A percentile compares a stretch with the other conserved stretches of the same genome.
phyloP scores from a whole-genome alignment of 2,113 vertebrate genomes.

The Tetraodon nigroviridis region DNA sequence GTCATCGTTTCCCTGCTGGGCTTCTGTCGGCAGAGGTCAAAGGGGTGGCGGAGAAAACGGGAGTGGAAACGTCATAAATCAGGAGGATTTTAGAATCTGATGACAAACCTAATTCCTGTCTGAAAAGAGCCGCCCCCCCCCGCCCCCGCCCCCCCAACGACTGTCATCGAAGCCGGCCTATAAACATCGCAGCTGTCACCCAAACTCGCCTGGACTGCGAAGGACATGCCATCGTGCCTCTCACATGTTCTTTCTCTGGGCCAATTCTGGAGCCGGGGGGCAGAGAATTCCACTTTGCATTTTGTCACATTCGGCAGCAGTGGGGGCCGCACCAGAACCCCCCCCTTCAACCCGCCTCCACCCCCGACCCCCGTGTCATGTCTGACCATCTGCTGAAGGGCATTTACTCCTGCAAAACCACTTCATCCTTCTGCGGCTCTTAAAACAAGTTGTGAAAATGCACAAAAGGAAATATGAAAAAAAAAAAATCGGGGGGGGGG shows the following conservation, averaged over 20 bases:
- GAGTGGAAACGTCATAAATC: conserved; percentile 81
- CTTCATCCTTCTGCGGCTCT: conserved; percentile 63
- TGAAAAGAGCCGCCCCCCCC: conserved; percentile 73
- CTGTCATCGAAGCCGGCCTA: conserved; percentile 83
- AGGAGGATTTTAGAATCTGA: conserved; percentile 86
- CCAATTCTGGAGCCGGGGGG: conserved; percentile 77
- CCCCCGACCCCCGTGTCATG: conserved; percentile 44
- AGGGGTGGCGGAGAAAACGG: conserved; percentile 59
- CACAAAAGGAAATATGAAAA: conserved; percentile 60
- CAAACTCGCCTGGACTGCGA: conserved; percentile 69
- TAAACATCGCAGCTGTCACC: conserved; percentile 93
- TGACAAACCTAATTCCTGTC: conserved; percentile 85
- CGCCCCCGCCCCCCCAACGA: conserved; percentile 68
- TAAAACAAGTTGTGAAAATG: conserved; percentile 66
- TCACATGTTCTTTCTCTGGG: conserved; percentile 75
- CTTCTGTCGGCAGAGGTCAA: conserved; percentile 59
- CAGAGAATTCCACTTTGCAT: conserved; percentile 80
- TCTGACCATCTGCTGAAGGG: conserved; percentile 78
- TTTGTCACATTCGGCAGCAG: conserved; percentile 79
- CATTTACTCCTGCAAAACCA: conserved; percentile 77
- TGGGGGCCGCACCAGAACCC: conserved; percentile 34
- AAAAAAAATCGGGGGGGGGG: conserved; percentile 8
- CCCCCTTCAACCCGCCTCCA: conserved; percentile 8
- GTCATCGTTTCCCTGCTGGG: conserved; percentile 61
- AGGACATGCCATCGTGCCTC: conserved; percentile 82